Conservation (phyloP, 1,140 invertebrate species). For the Zaprionus tsacasi region DNA sequence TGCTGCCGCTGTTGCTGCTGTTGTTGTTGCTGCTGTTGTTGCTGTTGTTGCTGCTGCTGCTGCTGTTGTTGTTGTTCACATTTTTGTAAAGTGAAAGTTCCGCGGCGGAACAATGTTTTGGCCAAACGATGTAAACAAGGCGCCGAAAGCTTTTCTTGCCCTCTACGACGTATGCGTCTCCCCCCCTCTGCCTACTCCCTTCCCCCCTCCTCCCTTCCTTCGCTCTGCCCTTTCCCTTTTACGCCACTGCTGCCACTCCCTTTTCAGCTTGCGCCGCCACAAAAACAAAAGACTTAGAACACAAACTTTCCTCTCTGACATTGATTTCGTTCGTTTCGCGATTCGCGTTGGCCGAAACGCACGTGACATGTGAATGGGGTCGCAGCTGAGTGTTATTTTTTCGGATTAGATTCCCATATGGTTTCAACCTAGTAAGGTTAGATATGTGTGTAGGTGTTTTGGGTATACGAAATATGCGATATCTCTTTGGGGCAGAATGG, state of each 20-base stretch:
- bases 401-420: not conserved
- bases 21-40: not conserved
- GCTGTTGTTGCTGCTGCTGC: not conserved
- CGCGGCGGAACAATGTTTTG: slow-evolving; percentile 24
- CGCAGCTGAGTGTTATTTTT: not conserved
- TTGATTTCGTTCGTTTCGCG: slow-evolving; percentile 6
- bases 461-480: not conserved
- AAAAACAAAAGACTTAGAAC: slow-evolving; percentile 57
- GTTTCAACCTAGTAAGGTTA: not conserved
- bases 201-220: not conserved
- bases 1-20: not conserved
- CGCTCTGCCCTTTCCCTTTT: not conserved
- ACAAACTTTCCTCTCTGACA: slow-evolving; percentile 43
- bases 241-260: too few relatives aligned
- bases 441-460: not conserved
- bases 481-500: too few relatives aligned
- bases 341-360: not conserved
- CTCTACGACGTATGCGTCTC: not conserved
- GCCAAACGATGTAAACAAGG: slow-evolving; percentile 37
- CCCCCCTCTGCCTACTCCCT: not conserved
- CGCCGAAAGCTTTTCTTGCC: slow-evolving; percentile 31
- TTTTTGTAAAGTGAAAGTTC: slow-evolving; percentile 73
- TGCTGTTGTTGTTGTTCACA: slow-evolving; percentile 49
- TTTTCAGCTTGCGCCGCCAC: not conserved
- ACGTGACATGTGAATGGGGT: slow-evolving; percentile 2